Evolutionary conservation across 2,888 invertebrate species (phyloP), one percentile per base, ranked within the genome.

Genomic region (Dermolepida albohirtum): DNA sequence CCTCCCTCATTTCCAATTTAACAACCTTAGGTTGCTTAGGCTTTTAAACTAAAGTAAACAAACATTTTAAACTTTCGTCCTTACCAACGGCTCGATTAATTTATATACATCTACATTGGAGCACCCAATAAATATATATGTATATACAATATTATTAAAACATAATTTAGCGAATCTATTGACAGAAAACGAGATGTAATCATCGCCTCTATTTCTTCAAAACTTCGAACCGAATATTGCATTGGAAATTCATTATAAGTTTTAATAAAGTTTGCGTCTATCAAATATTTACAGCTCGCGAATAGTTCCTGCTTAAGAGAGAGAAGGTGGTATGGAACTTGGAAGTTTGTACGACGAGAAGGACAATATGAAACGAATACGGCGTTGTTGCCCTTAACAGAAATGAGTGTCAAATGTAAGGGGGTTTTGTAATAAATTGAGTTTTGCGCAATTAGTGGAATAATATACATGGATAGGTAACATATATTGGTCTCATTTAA

Each of bases 161-260:
- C 57, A 57, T 57, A 57, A 57, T 57, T 57, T 57, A 41, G 43
- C 43, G 43, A 44, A 57, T 57, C 6, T 57, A 57, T 57, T 57
- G 57, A 57, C 57, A 57, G 44, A 27, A 57, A 27, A 57, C 14
- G 14, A 14, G 43, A 57, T 57, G n/a, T 57, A 44, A 57, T 43
- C 57, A 43, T 57, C 57, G 4, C 6, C 6, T 7, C n/a, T 22
- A 27, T 17, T 14, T 12, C 43, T 57, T 44, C 44, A 10, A 12
- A 39, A 54, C 40, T 54, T 11, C 34, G 8, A 8, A 6, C 8
- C 16, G n/a, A 10, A 55, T 41, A 40, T 22, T 41, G 11, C 22
- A 57, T 57, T 12, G 57, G 57, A 57, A 57, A 57, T 57, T 57
- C 57, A 57, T 57, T 57, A 57, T 57, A 57, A 57, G 57, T 57